Percentiles rank a stretch among this genome's conserved stretches.
phyloP scores from a whole-genome alignment of 2,113 vertebrate species.

The Chinchilla lanigera region DNA sequence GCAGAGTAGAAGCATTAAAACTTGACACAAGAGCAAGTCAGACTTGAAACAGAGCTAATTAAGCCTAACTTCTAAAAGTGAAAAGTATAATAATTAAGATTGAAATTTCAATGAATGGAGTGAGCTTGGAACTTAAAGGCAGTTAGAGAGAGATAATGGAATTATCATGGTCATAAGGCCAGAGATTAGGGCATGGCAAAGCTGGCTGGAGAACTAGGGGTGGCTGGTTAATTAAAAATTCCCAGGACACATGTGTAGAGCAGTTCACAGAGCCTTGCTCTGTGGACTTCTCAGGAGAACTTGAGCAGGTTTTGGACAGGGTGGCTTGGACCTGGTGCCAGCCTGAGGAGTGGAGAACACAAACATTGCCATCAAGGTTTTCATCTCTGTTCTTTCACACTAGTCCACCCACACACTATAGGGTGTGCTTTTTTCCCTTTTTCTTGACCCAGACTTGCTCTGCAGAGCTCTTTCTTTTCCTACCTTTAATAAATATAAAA shows the following conservation, averaged over 20 bases:
- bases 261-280: not conserved
- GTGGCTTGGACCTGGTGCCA: not conserved
- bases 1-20: not conserved
- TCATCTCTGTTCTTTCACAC: not conserved
- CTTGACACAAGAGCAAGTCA: not conserved
- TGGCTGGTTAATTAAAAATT: not conserved
- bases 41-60: conserved; percentile 19
- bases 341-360: not conserved
- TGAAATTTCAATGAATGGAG: not conserved
- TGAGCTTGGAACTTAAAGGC: not conserved
- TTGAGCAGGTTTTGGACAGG: not conserved
- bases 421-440: not conserved
- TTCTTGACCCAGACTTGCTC: not conserved
- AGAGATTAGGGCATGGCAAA: not conserved
- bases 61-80: not conserved
- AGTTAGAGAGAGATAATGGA: not conserved
- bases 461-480: not conserved
- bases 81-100: not conserved
- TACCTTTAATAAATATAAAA: not conserved
- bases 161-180: not conserved
- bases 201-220: not conserved
- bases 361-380: not conserved
- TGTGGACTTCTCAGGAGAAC: not conserved
- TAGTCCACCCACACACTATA: not conserved
- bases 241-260: not conserved